These are phyloP conservation scores for Idaea straminata DNA, from an alignment of 2,888 invertebrate genomes.

Conservation along the genomic window DNA sequence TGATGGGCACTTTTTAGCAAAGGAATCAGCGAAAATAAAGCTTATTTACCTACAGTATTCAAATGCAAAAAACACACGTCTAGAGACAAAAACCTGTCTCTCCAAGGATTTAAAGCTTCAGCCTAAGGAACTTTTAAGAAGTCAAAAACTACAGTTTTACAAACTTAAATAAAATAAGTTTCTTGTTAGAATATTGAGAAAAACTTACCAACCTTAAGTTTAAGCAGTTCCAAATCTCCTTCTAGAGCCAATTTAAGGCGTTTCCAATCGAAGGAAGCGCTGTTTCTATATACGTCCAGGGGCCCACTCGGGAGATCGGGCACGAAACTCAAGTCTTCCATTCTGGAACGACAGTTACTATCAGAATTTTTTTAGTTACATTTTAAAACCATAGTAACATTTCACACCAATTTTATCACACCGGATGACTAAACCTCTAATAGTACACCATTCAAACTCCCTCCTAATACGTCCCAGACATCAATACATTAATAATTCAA, in stretches of 20 bases:
- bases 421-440: conserved; percentile 49
- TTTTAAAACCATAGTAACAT: conserved; percentile 15
- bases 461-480: conserved; percentile 38
- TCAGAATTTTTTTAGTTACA: conserved; percentile 20
- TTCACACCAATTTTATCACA: conserved; percentile 39
- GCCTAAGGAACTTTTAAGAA: neutral
- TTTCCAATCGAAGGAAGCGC: conserved; percentile 93
- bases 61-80: too few relatives aligned
- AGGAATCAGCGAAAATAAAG: too few relatives aligned
- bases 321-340: conserved; percentile 82
- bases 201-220: conserved; percentile 84
- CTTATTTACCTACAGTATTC: too few relatives aligned
- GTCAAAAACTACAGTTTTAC: neutral
- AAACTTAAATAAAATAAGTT: neutral
- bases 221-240: conserved; percentile 84
- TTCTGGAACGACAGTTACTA: conserved; percentile 47
- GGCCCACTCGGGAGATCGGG: conserved; percentile 87
- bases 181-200: neutral
- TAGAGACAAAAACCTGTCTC: too few relatives aligned
- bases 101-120: neutral
- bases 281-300: conserved; percentile 87
- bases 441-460: conserved; percentile 46
- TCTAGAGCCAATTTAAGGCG: conserved; percentile 89
- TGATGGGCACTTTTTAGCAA: too few relatives aligned
- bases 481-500: conserved; percentile 31